phyloP scores from a whole-genome alignment of 2,797 vertebrate genomes.

The Novumbra hubbsi region DNA sequence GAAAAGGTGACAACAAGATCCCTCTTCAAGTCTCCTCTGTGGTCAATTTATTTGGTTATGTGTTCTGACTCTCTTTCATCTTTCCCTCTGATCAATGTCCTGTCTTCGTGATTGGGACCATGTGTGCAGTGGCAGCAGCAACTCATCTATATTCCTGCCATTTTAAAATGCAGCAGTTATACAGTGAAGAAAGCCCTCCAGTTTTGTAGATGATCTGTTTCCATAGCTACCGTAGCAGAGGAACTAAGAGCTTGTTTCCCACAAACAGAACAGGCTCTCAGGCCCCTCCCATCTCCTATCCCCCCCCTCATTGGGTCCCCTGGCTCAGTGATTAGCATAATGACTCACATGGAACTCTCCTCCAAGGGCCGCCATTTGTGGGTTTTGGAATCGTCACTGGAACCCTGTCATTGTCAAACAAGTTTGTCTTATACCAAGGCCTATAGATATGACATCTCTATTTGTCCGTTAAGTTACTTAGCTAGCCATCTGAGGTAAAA shows the following conservation, averaged over 20 bases:
- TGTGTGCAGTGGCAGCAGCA: conserved; percentile 18
- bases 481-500: conserved; percentile 16
- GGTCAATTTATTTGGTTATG: not conserved
- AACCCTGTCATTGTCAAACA: conserved; percentile 52
- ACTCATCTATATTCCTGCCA: conserved; percentile 51
- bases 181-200: conserved; percentile 65
- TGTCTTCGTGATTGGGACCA: conserved; percentile 38
- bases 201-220: conserved; percentile 72
- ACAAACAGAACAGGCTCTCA: conserved; percentile 49
- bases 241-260: conserved; percentile 57
- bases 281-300: conserved; percentile 56
- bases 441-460: conserved; percentile 19
- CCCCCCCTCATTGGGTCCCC: conserved; percentile 70
- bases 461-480: conserved; percentile 30
- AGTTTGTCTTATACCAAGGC: conserved; percentile 37
- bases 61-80: not conserved
- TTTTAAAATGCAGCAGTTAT: conserved; percentile 57
- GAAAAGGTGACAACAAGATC: conserved; percentile 46
- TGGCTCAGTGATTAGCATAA: conserved; percentile 72
- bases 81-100: conserved; percentile 34
- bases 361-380: conserved; percentile 69
- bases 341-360: conserved; percentile 70
- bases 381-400: conserved; percentile 57
- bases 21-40: conserved; percentile 39
- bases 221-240: conserved; percentile 68